phyloP scores from a whole-genome alignment of 2,888 invertebrate species.

The Perithous albicinctus region DNA sequence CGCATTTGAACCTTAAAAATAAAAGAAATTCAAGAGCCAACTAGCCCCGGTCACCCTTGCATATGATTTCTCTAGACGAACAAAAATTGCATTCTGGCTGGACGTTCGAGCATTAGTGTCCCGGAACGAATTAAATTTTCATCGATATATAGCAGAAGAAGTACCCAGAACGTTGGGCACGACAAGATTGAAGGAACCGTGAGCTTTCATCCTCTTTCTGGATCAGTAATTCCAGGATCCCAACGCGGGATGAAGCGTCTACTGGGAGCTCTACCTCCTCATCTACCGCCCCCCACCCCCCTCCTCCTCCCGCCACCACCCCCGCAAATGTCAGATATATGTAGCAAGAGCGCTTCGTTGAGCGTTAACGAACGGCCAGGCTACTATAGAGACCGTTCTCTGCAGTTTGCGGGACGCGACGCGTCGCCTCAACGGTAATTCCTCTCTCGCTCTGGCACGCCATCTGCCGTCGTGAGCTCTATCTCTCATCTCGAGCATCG shows the following conservation, averaged over 20 bases:
- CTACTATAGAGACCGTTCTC: constrained; percentile 33
- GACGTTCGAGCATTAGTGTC: background rate
- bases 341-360: constrained; percentile 33
- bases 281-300: background rate
- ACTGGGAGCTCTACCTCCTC: too few species aligned
- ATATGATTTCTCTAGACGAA: background rate
- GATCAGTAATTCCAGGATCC: constrained; percentile 47
- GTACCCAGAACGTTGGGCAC: constrained; percentile 11
- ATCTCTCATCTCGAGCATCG: background rate
- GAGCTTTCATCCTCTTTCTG: constrained; percentile 49
- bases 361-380: constrained; percentile 47
- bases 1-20: too few species aligned
- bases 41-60: background rate
- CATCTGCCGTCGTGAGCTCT: constrained; percentile 31
- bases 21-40: too few species aligned
- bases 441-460: constrained; percentile 43
- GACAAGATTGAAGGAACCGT: constrained; percentile 41
- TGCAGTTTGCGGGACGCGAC: constrained; percentile 29
- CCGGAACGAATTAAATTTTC: background rate
- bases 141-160: background rate
- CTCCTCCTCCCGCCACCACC: background rate
- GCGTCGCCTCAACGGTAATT: constrained; percentile 47
- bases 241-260: constrained; percentile 33
- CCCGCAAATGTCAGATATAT: constrained; percentile 23
- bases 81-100: background rate